Evolutionary conservation across 2,888 invertebrate genomes (phyloP), one percentile per base, ranked within the genome.

Genomic region (Drosophila tanythrix): DNA sequence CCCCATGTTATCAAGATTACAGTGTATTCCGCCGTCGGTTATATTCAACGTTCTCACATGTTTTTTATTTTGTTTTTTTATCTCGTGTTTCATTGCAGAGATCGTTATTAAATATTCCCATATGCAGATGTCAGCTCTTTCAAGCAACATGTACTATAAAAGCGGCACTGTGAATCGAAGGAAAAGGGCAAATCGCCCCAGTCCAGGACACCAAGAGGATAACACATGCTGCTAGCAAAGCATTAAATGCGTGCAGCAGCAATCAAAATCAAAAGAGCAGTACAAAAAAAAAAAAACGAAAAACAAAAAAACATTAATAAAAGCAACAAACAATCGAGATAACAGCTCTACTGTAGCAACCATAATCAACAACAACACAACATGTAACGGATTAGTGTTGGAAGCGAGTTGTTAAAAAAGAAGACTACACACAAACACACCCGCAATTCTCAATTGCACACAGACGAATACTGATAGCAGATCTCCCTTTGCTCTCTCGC

Each of bases 131-230:
- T 81, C 88, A 85, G 75, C 83, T 88, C 76, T 82, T 88, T 75
- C 81, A 71, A 65, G 85, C 83, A 85, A 85, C 85, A 85, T 85
- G 85, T 85, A 78, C 72, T 77, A 77, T 77, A 85, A 81, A 81
- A 81, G 81, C 79, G 68, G 76, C 68, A 83, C 86, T 75, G 85
- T 81, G 8, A 85, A 88, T 76, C 79, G 83, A 62, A 82, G 86
- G 83, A 86, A 83, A 88, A 86, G 88, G 83, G 79, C 79, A 61
- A 81, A 76, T 76, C 65, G 83, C 77, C 72, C 71, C 25, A 79
- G 72, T 56, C 68, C 77, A 77, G 77, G 76, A 85, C 82, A 83
- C 57, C 64, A 72, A 62, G 11, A 72, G 58, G 36, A 59, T 46
- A 51, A 63, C 61, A 43, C 38, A 72, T 35, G 75, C 59, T 78